A percentile compares a stretch with the other conserved stretches of the same genome.
Evolutionary conservation across 2,797 vertebrate species (phyloP).

Genomic region (Odontamblyopus lacepedii): DNA sequence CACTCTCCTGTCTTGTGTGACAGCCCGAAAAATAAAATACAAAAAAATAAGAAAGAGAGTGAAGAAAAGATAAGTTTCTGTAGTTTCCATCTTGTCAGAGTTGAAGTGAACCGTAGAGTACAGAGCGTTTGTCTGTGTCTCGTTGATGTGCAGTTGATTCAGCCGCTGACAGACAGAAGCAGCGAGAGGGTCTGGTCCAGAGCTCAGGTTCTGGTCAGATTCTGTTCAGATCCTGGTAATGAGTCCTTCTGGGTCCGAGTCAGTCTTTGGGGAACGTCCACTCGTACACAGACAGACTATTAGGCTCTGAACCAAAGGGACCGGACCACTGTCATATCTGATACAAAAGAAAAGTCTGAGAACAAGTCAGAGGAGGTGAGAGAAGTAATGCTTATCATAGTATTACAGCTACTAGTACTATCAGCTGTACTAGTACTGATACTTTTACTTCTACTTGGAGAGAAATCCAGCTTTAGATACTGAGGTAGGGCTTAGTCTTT

Average conservation of each 20-base stretch:
- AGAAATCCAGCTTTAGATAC: too few species aligned
- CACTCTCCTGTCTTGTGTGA: too few species aligned
- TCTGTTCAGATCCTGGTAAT: slow-evolving; percentile 42
- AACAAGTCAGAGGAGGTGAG: not conserved
- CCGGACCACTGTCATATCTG: not conserved
- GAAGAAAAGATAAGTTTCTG: too few species aligned
- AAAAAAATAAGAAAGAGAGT: too few species aligned
- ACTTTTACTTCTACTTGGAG: too few species aligned
- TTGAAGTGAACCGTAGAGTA: not conserved
- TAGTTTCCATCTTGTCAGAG: too few species aligned
- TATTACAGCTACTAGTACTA: not conserved
- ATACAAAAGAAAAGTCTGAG: not conserved
- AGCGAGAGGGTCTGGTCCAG: not conserved
- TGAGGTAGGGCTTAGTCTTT: too few species aligned
- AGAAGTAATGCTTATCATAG: not conserved
- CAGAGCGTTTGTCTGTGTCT: not conserved
- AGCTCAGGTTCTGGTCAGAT: slow-evolving; percentile 22
- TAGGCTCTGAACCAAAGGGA: slow-evolving; percentile 2
- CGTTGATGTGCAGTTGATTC: slow-evolving; percentile 5
- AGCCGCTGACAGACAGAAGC: slow-evolving; percentile 11
- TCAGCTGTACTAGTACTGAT: too few species aligned
- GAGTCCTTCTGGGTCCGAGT: slow-evolving; percentile 46
- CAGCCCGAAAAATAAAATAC: too few species aligned
- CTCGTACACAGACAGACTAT: not conserved
- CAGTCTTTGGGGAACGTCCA: slow-evolving; percentile 15